Base-by-base conservation (phyloP, 2,113 vertebrate genomes). In the Canis aureus region DNA sequence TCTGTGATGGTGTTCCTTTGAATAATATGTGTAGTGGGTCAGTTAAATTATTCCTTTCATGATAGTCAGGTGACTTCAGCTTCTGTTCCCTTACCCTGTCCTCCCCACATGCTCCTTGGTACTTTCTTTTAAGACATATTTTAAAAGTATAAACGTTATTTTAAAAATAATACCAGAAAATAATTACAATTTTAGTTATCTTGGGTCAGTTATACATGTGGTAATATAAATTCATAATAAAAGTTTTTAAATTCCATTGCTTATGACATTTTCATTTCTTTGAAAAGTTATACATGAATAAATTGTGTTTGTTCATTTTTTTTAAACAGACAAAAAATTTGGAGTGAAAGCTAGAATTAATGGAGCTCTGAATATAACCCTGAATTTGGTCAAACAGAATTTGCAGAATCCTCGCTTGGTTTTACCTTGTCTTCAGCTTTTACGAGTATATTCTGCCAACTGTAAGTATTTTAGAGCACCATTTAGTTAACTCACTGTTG, bases 391-490 rank as follows among this genome's bases (percentile, higher is more conserved):
- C 96, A 99, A 99, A 98, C 99, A 99, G 93, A 99, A 99, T 98
- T 98, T 99, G 81, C 99, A 99, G 97, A 99, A 99, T 97, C 95
- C 98, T 97, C 99, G 99, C 89, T 98, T 99, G 78, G 97, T 99
- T 97, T 98, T 99, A 92, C 99, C 99, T 27, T 99, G 99, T 98
- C 99, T 99, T 98, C 99, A 99, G 98, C 99, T 99, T 89, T 98
- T 99, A 97, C 98, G 99, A 96, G 99, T 99, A 84, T 99, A 99
- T 98, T 99, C 99, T 94, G 94, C 99, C 85, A 99, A 99, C 98
- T 99, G 99, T 99, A 98, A 99, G 99, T 99, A 97, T 92, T 96
- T 55, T 66, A 87, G 43, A 76, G 57, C 5, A 43, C 3, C 51
- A 81, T 86, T 85, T 74, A 66, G n/a, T 85, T 95, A 43, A 86